Evolutionary conservation across 2,113 vertebrate genomes (phyloP).

Genomic region (Myocastor coypus): DNA sequence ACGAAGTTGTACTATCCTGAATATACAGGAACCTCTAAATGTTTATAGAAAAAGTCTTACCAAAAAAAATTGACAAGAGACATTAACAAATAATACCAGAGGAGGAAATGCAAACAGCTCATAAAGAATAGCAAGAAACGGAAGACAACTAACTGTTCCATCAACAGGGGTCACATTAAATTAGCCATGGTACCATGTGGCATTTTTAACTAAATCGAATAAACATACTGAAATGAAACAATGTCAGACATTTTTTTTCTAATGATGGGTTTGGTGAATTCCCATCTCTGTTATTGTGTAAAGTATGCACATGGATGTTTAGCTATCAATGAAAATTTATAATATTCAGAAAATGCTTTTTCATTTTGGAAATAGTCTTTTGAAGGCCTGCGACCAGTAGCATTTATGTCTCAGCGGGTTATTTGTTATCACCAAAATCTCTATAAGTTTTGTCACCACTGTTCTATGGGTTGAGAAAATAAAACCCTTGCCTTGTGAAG

Average conservation of each 20-base stretch:
- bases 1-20: neutral
- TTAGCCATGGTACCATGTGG: neutral
- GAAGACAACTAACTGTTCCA: neutral
- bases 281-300: neutral
- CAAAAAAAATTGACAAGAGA: neutral
- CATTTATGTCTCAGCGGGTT: neutral
- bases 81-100: neutral
- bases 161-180: neutral
- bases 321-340: neutral
- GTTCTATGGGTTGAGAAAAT: neutral
- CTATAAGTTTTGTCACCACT: neutral
- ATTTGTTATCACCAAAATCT: neutral
- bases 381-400: neutral
- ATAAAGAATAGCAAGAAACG: constrained; percentile 1
- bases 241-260: neutral
- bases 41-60: neutral
- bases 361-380: neutral
- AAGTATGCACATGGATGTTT: neutral
- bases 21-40: neutral
- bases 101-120: neutral
- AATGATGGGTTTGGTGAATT: neutral
- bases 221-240: neutral
- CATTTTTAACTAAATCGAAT: neutral
- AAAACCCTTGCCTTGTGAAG: neutral
- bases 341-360: neutral